Percentiles rank a stretch among this genome's conserved stretches.
phyloP scores from a whole-genome alignment of 2,113 vertebrate genomes.

The Vanacampus margaritifer region DNA sequence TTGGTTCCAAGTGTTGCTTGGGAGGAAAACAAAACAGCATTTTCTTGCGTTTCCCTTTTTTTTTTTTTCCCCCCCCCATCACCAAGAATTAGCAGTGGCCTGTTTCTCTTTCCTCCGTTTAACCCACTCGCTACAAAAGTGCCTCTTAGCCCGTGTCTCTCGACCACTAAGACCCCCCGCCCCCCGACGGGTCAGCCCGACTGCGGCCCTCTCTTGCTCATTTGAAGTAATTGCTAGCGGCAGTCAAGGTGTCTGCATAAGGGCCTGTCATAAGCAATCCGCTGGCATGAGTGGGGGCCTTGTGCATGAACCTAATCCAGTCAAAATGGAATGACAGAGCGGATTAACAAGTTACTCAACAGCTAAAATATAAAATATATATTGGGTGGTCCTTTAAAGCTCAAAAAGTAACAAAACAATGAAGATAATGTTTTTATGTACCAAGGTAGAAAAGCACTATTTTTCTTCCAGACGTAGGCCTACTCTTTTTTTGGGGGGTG shows the following conservation, averaged over 20 bases:
- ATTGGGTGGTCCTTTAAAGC: slow-evolving; percentile 35
- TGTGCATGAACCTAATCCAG: slow-evolving; percentile 64
- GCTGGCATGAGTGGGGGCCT: slow-evolving; percentile 58
- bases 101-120: slow-evolving; percentile 26
- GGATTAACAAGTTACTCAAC: slow-evolving; percentile 37
- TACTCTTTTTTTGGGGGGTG: no score
- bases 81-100: slow-evolving; percentile 28
- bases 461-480: no score
- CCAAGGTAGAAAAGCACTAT: background rate
- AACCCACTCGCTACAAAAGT: background rate
- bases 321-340: slow-evolving; percentile 30
- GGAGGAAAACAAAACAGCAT: slow-evolving; percentile 4
- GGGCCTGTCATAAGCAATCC: slow-evolving; percentile 71
- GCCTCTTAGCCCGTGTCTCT: slow-evolving; percentile 13
- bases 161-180: slow-evolving; percentile 21
- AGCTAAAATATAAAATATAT: slow-evolving; percentile 10
- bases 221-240: slow-evolving; percentile 67
- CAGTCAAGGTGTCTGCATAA: slow-evolving; percentile 70
- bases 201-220: slow-evolving; percentile 50
- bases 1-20: slow-evolving; percentile 14
- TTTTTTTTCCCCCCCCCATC: no score
- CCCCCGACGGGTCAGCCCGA: slow-evolving; percentile 44
- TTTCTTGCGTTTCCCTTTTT: background rate
- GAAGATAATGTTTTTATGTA: slow-evolving; percentile 9
- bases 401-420: slow-evolving; percentile 26